Base-by-base conservation (phyloP, 2,888 invertebrate species). In the Oxytorus armatus region DNA sequence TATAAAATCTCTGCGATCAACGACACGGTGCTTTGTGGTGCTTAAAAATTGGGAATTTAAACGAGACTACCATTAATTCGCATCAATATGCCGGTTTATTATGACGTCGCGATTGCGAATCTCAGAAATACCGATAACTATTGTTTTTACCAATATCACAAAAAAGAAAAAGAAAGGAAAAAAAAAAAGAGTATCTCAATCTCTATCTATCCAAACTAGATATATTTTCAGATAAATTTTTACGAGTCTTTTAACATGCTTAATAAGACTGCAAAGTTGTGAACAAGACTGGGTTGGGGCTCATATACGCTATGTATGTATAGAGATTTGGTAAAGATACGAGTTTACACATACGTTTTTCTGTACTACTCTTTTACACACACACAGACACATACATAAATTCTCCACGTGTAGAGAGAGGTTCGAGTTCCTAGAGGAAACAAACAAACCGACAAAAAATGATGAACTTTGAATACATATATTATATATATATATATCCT, bases 161-260 rank as follows among this genome's bases (percentile, higher is more conserved):
- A 18, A 65, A 39, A 63, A n/a, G 61, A 59, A 29, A 76, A 61
- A 14, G 29, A 14, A 33, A 44, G 36, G 57, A 66, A 53, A 25
- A 39, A 14, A 23, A 8, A 14, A 21, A 18, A 21, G 23, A 25
- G 33, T 44, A 61, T 66, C 53, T 76, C 59, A 59, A 66, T 69
- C 73, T 76, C 70, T 59, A 42, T 65, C 55, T 66, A 66, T 76
- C 61, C 59, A 53, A 69, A 76, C 79, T 72, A 76, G 18, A 76
- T 80, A 76, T 80, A 80, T 80, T 80, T 80, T 80, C 76, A 61
- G 72, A 80, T 16, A 55, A 68, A 49, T 76, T 78, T 76, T 76
- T n/a, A 44, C 44, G 66, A 66, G 42, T 42, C 10, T 39, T 42
- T 42, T 33, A 51, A 16, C 8, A 23, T 25, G 42, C 29, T 18